Base-by-base conservation (phyloP, 2,888 invertebrate genomes). In the Adineta ricciae region DNA sequence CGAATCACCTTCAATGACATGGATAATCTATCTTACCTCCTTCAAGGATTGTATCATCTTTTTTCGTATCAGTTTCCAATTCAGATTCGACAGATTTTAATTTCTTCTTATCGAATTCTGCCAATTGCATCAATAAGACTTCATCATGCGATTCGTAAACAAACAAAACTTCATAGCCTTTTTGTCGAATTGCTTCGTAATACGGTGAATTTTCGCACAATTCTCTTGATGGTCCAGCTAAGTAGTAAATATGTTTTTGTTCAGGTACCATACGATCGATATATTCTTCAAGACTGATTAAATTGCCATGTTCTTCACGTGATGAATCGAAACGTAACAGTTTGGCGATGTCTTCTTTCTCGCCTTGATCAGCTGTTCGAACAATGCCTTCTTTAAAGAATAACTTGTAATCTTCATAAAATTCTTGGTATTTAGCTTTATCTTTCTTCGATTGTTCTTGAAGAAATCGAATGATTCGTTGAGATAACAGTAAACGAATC, bases 61-160 rank as follows among this genome's bases (percentile, higher is more conserved):
- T 84, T 27, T 86, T 84, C 27, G 85, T 86, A 54, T 85, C 84
- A 36, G 84, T 50, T 83, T 50, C 84, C 54, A 86, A 54, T 83
- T 86, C 86, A 14, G 95, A 96, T 91, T 98, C 98, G 0, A 96
- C 95, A 0, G 97, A 96, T 4, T 94, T 93, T 11, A 99, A 91
- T 72, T 89, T 93, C 92, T 92, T 92, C 83, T 93, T 93, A 87
- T 93, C 93, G 90, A 94, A 98, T 89, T 94, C 93, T 86, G 93
- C 93, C 85, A 97, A 91, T 88, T 97, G 96, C 93, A 96, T 93
- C 36, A 98, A 91, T 5, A 97, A 96, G 84, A 98, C 91, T 90
- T 98, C 98, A 90, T 99, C 98, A 88, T 97, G 96, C n/a, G 95
- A 94, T 89, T 98, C 97, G 88, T 95, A 97, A 89, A 97, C 95